Evolutionary conservation across 2,888 invertebrate genomes (phyloP), one percentile per base, ranked within the genome.

Genomic region (Patella ulyssiponensis): DNA sequence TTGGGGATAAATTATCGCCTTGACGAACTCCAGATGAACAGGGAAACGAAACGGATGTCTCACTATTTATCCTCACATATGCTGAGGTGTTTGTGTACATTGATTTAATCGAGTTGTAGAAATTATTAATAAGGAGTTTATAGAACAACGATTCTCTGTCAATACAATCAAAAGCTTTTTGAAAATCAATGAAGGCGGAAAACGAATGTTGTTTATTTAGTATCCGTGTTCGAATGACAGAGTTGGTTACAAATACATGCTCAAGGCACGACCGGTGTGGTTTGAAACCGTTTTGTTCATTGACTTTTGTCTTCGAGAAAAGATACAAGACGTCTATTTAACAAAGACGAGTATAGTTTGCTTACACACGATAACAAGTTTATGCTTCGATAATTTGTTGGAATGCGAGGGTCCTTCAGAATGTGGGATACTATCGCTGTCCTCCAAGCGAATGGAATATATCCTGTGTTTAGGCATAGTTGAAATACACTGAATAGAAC

Each of bases 101-200:
- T 58, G 58, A 12, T 9, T 12, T 9, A n/a, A 58, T 20, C 2
- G 14, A 58, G 58, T 58, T 9, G 20, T 58, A 58, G 20, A 58
- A 58, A 20, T 58, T 20, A 58, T 58, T 58, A n/a, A n/a, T 7
- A 20, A 58, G 58, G n/a, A 58, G 58, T 17, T 58, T 58, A 20
- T 58, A 58, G 7, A 58, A 58, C 17, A 58, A n/a, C 17, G 17
- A 58, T 17, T 58, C 58, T 20, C 58, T 58, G 20, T 58, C 58
- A 58, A 58, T 58, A 17, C 15, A 14, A 58, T 58, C 15, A 14
- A 58, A 15, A 58, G 58, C 58, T 58, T 58, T 58, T 17, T 20
- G 17, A 14, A 58, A 58, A 52, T 71, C 71, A 27, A 71, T 71
- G 20, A 71, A 71, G n/a, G 52, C 71, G n/a, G 71, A 44, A n/a